A percentile compares a stretch with the other conserved stretches of the same genome.
These are phyloP conservation scores for Drusus annulatus DNA, from an alignment of 1,140 invertebrate species.

Conservation along the genomic window DNA sequence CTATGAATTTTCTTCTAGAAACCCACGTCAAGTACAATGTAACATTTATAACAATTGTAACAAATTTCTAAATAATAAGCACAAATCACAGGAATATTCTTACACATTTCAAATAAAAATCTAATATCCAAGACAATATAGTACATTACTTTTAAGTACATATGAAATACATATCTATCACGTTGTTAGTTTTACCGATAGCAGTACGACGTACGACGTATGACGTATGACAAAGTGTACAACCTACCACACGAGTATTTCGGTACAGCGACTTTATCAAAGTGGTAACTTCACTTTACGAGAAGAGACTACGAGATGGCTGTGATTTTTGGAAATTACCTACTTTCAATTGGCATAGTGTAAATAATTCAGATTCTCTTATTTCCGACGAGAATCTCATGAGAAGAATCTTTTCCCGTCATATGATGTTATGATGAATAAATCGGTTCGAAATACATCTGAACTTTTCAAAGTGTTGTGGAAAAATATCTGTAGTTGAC, in stretches of 20 bases:
- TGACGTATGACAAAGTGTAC: not conserved
- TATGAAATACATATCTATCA: not conserved
- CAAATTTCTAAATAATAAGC: constrained; percentile 35
- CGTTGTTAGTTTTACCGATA: too few relatives aligned
- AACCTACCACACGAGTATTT: not conserved
- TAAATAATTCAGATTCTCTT: too few relatives aligned
- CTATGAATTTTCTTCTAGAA: not conserved
- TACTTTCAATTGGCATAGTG: too few relatives aligned
- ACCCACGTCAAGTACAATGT: constrained; percentile 20
- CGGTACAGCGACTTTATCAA: not conserved
- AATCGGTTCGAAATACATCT: too few relatives aligned
- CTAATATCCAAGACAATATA: not conserved
- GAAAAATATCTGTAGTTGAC: too few relatives aligned
- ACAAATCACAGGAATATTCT: constrained; percentile 34
- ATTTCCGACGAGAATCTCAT: too few relatives aligned
- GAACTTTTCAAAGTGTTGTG: too few relatives aligned
- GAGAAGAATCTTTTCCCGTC: too few relatives aligned
- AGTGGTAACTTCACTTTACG: not conserved
- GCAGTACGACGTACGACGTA: not conserved
- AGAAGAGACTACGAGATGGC: not conserved
- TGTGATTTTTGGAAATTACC: too few relatives aligned
- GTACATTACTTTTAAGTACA: not conserved
- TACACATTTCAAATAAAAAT: not conserved
- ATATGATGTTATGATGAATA: too few relatives aligned
- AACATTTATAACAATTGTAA: constrained; percentile 34